A percentile compares a stretch with the other conserved stretches of the same genome.
Evolutionary conservation across 2,797 vertebrate species (phyloP).

Genomic region (Odontamblyopus lacepedii): DNA sequence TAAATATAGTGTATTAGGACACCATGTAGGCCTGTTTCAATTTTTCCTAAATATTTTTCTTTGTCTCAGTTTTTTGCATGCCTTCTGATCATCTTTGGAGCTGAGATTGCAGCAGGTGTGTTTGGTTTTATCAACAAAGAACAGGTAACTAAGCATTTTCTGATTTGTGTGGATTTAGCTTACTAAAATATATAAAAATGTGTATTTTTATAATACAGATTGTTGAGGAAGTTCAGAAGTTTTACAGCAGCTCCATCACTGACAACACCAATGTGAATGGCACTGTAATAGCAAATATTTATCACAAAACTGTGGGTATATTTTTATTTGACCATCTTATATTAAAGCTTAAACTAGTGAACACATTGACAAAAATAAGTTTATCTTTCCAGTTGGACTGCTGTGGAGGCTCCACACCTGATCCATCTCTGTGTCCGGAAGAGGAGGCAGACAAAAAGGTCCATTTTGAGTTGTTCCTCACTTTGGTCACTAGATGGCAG

Average conservation of each 20-base stretch:
- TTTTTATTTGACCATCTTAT: background rate
- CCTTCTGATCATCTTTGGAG: slow-evolving; percentile 94
- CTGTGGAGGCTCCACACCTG: slow-evolving; percentile 49
- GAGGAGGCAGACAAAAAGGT: slow-evolving; percentile 44
- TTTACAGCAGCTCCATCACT: slow-evolving; percentile 80
- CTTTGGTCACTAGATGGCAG: slow-evolving; percentile 45
- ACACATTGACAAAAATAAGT: background rate
- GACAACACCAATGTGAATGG: slow-evolving; percentile 60
- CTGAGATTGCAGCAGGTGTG: slow-evolving; percentile 91
- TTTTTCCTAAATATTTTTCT: slow-evolving; percentile 1
- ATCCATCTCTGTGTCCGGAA: slow-evolving; percentile 39
- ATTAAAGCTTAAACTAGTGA: background rate
- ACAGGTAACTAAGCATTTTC: slow-evolving; percentile 68
- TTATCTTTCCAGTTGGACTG: slow-evolving; percentile 71
- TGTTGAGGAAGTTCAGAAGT: slow-evolving; percentile 84
- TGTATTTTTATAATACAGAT: slow-evolving; percentile 72
- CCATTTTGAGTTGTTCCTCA: slow-evolving; percentile 20
- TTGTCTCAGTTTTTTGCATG: slow-evolving; percentile 90
- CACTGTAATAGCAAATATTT: slow-evolving; percentile 72
- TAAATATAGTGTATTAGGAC: background rate
- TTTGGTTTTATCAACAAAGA: slow-evolving; percentile 94
- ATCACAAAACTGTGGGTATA: slow-evolving; percentile 83
- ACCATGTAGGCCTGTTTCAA: background rate
- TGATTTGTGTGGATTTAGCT: background rate
- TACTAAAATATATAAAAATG: background rate